These are phyloP conservation scores for Cyrtorhinus lividipennis DNA, from an alignment of 1,140 invertebrate genomes.

Conservation along the genomic window DNA sequence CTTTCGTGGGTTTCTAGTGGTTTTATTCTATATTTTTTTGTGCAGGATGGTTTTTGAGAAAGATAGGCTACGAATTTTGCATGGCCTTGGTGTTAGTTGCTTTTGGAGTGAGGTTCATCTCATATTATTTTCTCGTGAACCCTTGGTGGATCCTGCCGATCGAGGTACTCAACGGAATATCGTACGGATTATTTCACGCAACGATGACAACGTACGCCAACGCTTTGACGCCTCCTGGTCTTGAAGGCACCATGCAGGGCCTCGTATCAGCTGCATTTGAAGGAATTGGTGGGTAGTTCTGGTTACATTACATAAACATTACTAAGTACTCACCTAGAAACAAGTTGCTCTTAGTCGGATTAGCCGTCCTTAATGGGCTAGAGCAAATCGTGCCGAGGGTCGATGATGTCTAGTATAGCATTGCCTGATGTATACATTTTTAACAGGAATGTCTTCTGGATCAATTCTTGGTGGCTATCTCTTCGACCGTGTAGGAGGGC, in stretches of 20 bases:
- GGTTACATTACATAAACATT: no score
- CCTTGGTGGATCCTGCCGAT: constrained; percentile 36
- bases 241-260: constrained; percentile 33
- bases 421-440: no score
- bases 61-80: constrained; percentile 59
- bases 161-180: constrained; percentile 38
- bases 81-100: constrained; percentile 19
- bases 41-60: constrained; percentile 63
- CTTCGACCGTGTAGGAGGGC: no score
- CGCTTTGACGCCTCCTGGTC: constrained; percentile 32
- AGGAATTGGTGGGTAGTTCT: constrained; percentile 54
- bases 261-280: constrained; percentile 32
- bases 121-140: constrained; percentile 34
- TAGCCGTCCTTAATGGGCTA: no score
- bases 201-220: constrained; percentile 35
- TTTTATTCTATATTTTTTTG: no score
- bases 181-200: constrained; percentile 39
- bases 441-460: no score
- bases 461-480: no score
- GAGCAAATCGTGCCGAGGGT: no score
- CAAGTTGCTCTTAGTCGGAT: no score
- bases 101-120: constrained; percentile 32
- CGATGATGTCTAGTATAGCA: no score
- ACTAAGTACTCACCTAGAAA: no score
- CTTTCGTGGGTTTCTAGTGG: no score